A percentile compares a stretch with the other conserved stretches of the same genome.
Conservation (phyloP, 2,797 vertebrate genomes). For the Rhabdophis nuchalis region DNA sequence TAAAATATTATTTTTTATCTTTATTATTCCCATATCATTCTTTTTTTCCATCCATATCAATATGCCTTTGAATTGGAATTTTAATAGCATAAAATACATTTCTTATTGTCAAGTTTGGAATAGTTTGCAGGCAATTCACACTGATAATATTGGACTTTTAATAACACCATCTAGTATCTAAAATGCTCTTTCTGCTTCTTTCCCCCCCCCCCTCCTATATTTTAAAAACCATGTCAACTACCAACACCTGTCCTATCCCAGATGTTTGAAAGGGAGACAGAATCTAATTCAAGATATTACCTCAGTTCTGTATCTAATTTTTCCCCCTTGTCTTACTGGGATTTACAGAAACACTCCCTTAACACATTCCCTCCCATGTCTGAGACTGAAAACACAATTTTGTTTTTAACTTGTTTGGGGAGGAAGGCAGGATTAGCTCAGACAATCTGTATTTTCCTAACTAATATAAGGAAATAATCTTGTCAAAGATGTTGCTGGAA, state of each 20-base stretch:
- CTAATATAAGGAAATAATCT: constrained; percentile 49
- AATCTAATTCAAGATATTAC: not conserved
- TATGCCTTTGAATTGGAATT: not conserved
- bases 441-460: constrained; percentile 38
- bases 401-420: constrained; percentile 39
- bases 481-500: constrained; percentile 41
- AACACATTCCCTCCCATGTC: constrained; percentile 28
- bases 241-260: not conserved
- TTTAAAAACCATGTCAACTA: not conserved
- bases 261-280: not conserved
- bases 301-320: not conserved
- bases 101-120: not conserved
- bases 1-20: not conserved
- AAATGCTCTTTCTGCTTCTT: not conserved
- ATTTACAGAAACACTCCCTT: constrained; percentile 53
- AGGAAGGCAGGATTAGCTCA: constrained; percentile 30
- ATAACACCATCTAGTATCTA: not conserved
- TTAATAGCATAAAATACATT: not conserved
- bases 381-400: constrained; percentile 55
- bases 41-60: not conserved
- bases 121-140: not conserved
- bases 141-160: not conserved
- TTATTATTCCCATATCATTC: not conserved
- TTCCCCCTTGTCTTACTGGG: constrained; percentile 38
- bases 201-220: not conserved